Evolutionary conservation across 2,797 vertebrate genomes (phyloP).

Genomic region (Garrulus glandarius): DNA sequence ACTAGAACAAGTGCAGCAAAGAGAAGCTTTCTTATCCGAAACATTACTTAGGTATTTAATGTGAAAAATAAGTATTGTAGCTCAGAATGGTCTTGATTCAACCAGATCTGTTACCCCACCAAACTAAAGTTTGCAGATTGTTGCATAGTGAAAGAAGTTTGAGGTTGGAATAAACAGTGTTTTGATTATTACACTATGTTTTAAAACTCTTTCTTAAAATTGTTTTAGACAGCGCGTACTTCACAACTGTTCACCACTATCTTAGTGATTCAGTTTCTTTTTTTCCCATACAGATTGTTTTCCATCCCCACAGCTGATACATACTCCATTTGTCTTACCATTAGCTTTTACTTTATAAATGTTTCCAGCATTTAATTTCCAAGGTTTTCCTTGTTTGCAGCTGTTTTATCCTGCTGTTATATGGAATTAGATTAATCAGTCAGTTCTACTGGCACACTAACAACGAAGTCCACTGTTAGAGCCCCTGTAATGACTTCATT

Average conservation of each 20-base stretch:
- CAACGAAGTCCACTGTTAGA: constrained; percentile 31
- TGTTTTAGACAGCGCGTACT: neutral
- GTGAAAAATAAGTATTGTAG: neutral
- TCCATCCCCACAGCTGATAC: neutral
- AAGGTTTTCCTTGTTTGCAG: constrained; percentile 45
- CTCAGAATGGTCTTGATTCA: neutral
- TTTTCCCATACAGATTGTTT: constrained; percentile 38
- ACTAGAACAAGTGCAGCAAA: neutral
- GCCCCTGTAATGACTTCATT: constrained; percentile 50
- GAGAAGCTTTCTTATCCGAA: neutral
- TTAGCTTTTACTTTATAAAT: constrained; percentile 51
- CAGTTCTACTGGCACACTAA: constrained; percentile 27
- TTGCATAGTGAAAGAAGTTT: neutral
- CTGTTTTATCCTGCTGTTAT: constrained; percentile 47
- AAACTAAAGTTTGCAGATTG: neutral
- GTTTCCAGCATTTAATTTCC: constrained; percentile 55
- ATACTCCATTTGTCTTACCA: constrained; percentile 16
- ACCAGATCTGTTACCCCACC: neutral
- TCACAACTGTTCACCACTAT: neutral
- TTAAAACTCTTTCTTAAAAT: neutral
- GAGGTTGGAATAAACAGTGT: neutral
- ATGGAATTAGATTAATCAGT: constrained; percentile 36
- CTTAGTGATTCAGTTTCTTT: neutral
- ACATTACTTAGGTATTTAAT: neutral
- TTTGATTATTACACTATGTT: neutral